Percentiles rank a stretch among this genome's conserved stretches.
Evolutionary conservation across 2,888 invertebrate genomes (phyloP).

Genomic region (Cerastoderma edule): DNA sequence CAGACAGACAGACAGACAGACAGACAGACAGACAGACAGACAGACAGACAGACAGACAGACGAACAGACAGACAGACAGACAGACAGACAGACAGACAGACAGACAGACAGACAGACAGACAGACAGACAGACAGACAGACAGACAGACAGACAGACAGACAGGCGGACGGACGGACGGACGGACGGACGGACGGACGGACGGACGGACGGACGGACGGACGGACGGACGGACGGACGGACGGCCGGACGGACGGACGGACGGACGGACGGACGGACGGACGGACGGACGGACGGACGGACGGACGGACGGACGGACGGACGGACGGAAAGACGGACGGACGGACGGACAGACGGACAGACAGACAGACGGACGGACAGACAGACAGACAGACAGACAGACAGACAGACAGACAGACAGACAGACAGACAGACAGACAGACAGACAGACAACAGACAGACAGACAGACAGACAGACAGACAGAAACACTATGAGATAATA

Average conservation of each 20-base stretch:
- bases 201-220: background rate
- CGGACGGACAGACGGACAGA: no score
- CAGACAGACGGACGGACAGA: no score
- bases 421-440: slow-evolving; percentile 5
- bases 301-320: background rate
- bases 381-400: slow-evolving; percentile 5
- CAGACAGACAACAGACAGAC: no score
- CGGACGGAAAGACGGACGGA: no score
- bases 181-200: background rate
- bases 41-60: no score
- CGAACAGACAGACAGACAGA: no score
- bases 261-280: background rate
- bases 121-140: slow-evolving; percentile 5
- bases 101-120: slow-evolving; percentile 5
- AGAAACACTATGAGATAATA: no score
- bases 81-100: slow-evolving; percentile 5
- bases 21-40: slow-evolving; percentile 5
- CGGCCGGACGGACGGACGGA: background rate
- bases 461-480: background rate
- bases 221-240: background rate
- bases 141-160: slow-evolving; percentile 5
- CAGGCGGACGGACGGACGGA: no score
- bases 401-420: slow-evolving; percentile 5
- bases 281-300: background rate
- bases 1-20: background rate